These are phyloP conservation scores for Microctenopoma stevenorrisi DNA, from an alignment of 2,797 vertebrate genomes.

Conservation along the genomic window DNA sequence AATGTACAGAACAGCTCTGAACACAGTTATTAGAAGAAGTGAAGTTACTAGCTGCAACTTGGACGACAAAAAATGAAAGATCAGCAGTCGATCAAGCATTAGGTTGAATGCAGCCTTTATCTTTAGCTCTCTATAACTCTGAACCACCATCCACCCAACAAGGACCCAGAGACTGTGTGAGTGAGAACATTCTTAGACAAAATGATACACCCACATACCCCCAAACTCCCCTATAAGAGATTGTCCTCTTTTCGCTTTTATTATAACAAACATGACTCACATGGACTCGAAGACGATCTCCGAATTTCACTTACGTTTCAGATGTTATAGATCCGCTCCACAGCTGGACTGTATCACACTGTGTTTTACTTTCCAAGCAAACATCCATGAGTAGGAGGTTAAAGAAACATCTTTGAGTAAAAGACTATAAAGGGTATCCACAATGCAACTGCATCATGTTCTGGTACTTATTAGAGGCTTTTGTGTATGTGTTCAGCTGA, in stretches of 20 bases:
- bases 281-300: too few species aligned
- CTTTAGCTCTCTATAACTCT: neutral
- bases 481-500: constrained; percentile 24
- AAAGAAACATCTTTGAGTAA: neutral
- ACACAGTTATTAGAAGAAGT: too few species aligned
- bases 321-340: neutral
- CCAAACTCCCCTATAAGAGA: neutral
- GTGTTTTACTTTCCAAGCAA: neutral
- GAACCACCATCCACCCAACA: neutral
- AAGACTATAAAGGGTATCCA: constrained; percentile 8
- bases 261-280: neutral
- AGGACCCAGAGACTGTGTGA: too few species aligned
- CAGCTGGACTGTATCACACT: neutral
- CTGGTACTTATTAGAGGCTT: constrained; percentile 15
- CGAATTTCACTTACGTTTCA: too few species aligned
- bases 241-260: neutral
- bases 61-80: too few species aligned
- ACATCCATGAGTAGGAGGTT: neutral
- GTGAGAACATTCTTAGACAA: constrained; percentile 18
- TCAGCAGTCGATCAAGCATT: neutral
- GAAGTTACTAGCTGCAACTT: too few species aligned
- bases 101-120: neutral
- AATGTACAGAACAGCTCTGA: too few species aligned
- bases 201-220: constrained; percentile 37
- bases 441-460: constrained; percentile 40